Evolutionary conservation across 2,113 vertebrate genomes (phyloP).

Genomic region (Paramisgurnus dabryanus): DNA sequence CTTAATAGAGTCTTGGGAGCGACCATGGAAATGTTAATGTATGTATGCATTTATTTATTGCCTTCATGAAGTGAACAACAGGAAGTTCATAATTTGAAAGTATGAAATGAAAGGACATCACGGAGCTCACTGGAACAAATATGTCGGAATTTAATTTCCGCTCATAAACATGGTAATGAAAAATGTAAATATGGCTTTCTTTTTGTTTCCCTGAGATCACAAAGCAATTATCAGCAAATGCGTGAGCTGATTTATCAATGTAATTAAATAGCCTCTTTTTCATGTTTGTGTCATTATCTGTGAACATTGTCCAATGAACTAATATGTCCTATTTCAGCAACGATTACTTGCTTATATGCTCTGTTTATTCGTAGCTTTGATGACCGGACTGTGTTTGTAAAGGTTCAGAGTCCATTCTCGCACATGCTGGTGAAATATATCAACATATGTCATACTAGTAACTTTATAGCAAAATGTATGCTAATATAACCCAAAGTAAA

Average conservation of each 20-base stretch:
- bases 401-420: neutral
- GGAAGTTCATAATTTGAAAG: conserved; percentile 28
- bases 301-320: conserved; percentile 2
- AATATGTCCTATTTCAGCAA: conserved; percentile 21
- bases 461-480: neutral
- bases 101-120: conserved; percentile 22
- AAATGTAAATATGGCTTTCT: conserved; percentile 49
- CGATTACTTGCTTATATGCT: neutral
- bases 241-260: conserved; percentile 48
- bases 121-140: conserved; percentile 7
- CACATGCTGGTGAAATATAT: neutral
- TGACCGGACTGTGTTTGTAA: neutral
- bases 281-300: conserved; percentile 22
- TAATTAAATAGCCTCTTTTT: conserved; percentile 50
- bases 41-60: conserved; percentile 13
- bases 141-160: conserved; percentile 32
- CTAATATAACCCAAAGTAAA: neutral
- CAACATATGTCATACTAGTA: neutral
- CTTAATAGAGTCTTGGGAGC: conserved; percentile 23
- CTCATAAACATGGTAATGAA: conserved; percentile 54
- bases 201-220: conserved; percentile 37
- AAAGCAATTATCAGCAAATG: conserved; percentile 56
- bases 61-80: conserved; percentile 2
- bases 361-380: neutral
- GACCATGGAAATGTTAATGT: neutral